A percentile compares a stretch with the other conserved stretches of the same genome.
Conservation (phyloP, 2,113 vertebrate genomes). For the Piprites chloris region DNA sequence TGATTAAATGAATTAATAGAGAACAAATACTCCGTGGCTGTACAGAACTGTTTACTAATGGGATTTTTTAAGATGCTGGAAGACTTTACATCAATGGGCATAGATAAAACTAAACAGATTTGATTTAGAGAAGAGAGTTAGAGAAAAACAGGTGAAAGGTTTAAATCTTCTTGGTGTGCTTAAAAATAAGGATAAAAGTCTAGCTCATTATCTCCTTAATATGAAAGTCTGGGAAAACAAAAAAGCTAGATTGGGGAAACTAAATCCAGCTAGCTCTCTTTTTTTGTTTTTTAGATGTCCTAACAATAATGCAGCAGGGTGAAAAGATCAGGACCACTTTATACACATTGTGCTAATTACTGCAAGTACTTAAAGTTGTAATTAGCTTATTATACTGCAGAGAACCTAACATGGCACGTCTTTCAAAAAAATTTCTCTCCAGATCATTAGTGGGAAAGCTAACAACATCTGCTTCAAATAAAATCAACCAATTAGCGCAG, state of each 20-base stretch:
- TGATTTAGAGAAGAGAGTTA: neutral
- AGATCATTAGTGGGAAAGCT: constrained; percentile 88
- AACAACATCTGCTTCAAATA: constrained; percentile 90
- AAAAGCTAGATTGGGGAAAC: constrained; percentile 66
- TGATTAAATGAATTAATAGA: constrained; percentile 29
- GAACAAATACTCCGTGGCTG: neutral
- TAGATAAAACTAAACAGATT: neutral
- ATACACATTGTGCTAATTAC: constrained; percentile 87
- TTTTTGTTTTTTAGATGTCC: constrained; percentile 77
- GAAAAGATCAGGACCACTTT: constrained; percentile 86
- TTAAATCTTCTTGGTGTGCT: constrained; percentile 46
- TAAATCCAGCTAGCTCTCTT: constrained; percentile 69
- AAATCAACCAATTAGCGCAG: constrained; percentile 86
- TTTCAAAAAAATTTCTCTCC: constrained; percentile 86
- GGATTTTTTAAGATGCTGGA: constrained; percentile 2
- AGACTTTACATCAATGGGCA: neutral
- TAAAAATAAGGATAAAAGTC: constrained; percentile 68
- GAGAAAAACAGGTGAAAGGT: neutral
- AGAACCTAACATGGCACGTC: constrained; percentile 86
- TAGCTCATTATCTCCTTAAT: constrained; percentile 71
- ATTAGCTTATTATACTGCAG: constrained; percentile 90
- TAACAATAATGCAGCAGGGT: constrained; percentile 83
- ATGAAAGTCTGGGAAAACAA: constrained; percentile 72
- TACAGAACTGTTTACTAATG: constrained; percentile 20
- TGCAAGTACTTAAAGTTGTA: constrained; percentile 88